phyloP scores from a whole-genome alignment of 2,113 vertebrate species.

The Elgaria multicarinata region DNA sequence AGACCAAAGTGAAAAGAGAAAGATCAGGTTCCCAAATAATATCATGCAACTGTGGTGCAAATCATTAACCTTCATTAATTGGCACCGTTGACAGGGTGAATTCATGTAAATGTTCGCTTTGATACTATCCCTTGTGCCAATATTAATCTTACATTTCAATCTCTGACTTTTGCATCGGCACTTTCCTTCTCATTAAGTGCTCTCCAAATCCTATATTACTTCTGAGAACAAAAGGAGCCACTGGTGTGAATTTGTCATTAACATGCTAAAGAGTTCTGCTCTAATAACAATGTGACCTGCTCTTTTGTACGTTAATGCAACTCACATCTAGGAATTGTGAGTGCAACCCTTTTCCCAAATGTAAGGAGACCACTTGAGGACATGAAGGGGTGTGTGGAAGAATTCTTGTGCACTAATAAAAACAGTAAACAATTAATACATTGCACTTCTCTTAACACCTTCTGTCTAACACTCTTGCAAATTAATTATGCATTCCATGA shows the following conservation, averaged over 20 bases:
- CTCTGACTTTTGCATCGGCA: slow-evolving; percentile 42
- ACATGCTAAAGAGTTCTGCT: slow-evolving; percentile 74
- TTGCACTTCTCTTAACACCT: background rate
- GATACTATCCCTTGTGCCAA: slow-evolving; percentile 25
- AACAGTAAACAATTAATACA: background rate
- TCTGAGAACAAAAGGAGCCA: slow-evolving; percentile 62
- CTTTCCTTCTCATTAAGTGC: slow-evolving; percentile 62
- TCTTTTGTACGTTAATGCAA: slow-evolving; percentile 65
- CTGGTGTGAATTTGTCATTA: slow-evolving; percentile 71
- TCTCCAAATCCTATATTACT: slow-evolving; percentile 67
- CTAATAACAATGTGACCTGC: slow-evolving; percentile 68
- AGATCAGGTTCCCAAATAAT: background rate
- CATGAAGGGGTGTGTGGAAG: background rate
- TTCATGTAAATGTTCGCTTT: slow-evolving; percentile 41
- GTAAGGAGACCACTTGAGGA: slow-evolving; percentile 9
- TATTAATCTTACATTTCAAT: slow-evolving; percentile 39
- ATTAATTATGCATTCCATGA: slow-evolving; percentile 24
- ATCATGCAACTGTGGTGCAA: background rate
- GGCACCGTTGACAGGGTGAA: slow-evolving; percentile 52
- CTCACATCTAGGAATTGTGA: slow-evolving; percentile 42
- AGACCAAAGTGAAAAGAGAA: background rate
- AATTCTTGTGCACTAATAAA: slow-evolving; percentile 17
- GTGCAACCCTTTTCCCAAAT: slow-evolving; percentile 8
- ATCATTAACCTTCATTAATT: slow-evolving; percentile 14
- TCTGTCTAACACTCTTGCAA: slow-evolving; percentile 14